These are phyloP conservation scores for Ursus arctos DNA, from an alignment of 2,113 vertebrate genomes.

Conservation along the genomic window DNA sequence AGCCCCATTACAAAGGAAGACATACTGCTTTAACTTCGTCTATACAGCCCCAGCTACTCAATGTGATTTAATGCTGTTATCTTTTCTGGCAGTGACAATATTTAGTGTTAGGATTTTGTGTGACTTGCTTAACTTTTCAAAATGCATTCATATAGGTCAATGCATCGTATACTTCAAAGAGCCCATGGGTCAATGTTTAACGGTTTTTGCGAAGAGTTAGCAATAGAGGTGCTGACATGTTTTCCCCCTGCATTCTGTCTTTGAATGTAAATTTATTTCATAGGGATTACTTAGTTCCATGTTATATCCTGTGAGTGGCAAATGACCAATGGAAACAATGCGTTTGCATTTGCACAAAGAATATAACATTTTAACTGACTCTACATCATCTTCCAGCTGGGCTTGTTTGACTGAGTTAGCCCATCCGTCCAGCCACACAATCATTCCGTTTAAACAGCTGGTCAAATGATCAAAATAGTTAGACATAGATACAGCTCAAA, in stretches of 20 bases:
- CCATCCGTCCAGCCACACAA: constrained; percentile 59
- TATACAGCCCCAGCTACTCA: neutral
- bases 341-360: constrained; percentile 43
- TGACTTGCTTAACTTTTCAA: constrained; percentile 48
- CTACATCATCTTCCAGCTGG: constrained; percentile 72
- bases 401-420: constrained; percentile 70
- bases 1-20: neutral
- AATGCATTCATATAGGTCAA: neutral
- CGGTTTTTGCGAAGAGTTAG: neutral
- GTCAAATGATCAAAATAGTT: constrained; percentile 75
- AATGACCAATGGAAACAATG: constrained; percentile 68
- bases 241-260: constrained; percentile 62
- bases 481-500: constrained; percentile 70
- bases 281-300: constrained; percentile 35
- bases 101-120: neutral
- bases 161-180: constrained; percentile 41
- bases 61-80: neutral
- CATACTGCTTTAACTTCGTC: neutral
- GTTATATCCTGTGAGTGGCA: constrained; percentile 50
- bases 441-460: constrained; percentile 71
- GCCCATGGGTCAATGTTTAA: neutral
- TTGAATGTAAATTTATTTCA: constrained; percentile 62
- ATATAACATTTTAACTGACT: constrained; percentile 58
- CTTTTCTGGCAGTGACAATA: neutral
- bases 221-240: constrained; percentile 8